phyloP scores from a whole-genome alignment of 1,140 invertebrate genomes.

The Zaprionus lachaisei region DNA sequence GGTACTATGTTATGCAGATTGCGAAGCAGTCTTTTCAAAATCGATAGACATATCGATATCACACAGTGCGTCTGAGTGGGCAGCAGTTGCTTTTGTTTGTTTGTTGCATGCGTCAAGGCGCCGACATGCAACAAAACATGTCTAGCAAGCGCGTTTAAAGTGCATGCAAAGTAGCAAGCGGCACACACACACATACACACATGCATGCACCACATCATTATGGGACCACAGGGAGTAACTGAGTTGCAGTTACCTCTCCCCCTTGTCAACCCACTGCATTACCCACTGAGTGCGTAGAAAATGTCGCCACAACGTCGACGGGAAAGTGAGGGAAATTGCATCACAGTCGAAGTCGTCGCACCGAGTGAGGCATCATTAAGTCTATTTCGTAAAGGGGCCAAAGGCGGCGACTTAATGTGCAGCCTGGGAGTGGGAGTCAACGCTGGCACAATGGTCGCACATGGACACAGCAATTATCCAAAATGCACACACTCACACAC shows the following conservation, averaged over 20 bases:
- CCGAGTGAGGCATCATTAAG: slow-evolving; percentile 62
- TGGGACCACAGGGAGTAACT: slow-evolving; percentile 56
- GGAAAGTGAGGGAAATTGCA: neutral
- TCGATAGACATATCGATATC: neutral
- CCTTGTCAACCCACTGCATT: neutral
- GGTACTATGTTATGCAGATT: neutral
- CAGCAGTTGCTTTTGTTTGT: neutral
- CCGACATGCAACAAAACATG: slow-evolving; percentile 30
- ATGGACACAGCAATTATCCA: slow-evolving; percentile 67
- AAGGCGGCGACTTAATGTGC: slow-evolving; percentile 57
- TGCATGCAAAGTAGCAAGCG: slow-evolving; percentile 29
- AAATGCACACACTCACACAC: slow-evolving; percentile 56
- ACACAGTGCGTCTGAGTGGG: neutral
- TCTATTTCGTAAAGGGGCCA: slow-evolving; percentile 48
- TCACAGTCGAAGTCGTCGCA: slow-evolving; percentile 24
- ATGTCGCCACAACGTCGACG: slow-evolving; percentile 44
- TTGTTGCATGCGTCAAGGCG: slow-evolving; percentile 42
- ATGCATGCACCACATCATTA: slow-evolving; percentile 69
- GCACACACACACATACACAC: slow-evolving; percentile 1
- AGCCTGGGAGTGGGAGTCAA: slow-evolving; percentile 39
- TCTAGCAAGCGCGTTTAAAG: slow-evolving; percentile 28
- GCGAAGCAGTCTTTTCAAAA: neutral
- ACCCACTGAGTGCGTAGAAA: slow-evolving; percentile 37
- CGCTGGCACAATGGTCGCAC: slow-evolving; percentile 23
- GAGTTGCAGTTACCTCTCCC: slow-evolving; percentile 7